Conservation (phyloP, 92 coral and sea anemone genomes). For the Bergia puertoricense region DNA sequence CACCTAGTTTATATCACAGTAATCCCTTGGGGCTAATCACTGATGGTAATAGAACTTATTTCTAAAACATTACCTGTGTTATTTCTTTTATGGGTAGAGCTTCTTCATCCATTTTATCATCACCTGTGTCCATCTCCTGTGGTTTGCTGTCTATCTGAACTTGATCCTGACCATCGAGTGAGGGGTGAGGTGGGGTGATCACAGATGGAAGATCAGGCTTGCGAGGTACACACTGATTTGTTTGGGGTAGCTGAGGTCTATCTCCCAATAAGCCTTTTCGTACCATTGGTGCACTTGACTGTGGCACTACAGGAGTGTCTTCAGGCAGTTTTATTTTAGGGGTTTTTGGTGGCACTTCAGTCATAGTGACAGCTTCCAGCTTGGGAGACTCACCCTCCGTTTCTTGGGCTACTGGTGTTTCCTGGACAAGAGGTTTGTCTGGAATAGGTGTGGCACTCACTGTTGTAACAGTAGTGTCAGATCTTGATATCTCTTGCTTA, state of each 20-base stretch:
- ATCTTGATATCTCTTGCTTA: neutral
- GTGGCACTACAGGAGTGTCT: neutral
- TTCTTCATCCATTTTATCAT: neutral
- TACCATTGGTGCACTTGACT: neutral
- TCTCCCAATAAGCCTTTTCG: neutral
- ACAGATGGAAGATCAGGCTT: neutral
- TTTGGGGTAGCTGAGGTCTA: neutral
- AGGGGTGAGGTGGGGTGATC: neutral
- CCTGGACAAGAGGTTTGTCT: neutral
- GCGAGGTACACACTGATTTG: neutral
- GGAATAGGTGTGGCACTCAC: neutral
- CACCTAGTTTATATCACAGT: no score
- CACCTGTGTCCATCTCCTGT: constrained; percentile 7
- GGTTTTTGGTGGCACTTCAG: neutral
- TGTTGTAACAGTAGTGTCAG: neutral
- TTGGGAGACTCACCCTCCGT: neutral
- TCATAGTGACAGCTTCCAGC: neutral
- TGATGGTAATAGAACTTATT: neutral
- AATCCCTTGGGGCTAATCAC: neutral
- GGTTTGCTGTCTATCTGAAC: neutral
- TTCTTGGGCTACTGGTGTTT: neutral
- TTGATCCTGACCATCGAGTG: neutral
- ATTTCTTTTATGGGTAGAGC: neutral
- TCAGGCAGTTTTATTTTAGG: neutral
- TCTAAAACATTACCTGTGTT: neutral